These are phyloP conservation scores for Hypselothyrea guttata DNA, from an alignment of 2,888 invertebrate genomes.

Conservation along the genomic window DNA sequence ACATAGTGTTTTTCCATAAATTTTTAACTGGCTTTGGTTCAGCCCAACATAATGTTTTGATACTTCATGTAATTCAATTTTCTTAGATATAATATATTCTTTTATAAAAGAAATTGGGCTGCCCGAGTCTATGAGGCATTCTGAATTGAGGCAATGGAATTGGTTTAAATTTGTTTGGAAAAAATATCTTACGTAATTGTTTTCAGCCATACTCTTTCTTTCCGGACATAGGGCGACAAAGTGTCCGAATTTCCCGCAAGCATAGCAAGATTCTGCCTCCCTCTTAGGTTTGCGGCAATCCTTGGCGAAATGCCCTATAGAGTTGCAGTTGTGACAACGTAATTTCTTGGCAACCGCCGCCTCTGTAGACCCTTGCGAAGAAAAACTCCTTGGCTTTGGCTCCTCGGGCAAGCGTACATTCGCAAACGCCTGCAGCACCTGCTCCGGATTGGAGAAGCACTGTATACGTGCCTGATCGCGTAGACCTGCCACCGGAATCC, in stretches of 20 bases:
- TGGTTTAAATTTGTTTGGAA: too few relatives aligned
- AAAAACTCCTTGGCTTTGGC: too few relatives aligned
- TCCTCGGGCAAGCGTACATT: not conserved
- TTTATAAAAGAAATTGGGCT: conserved; percentile 8
- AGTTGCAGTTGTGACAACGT: not conserved
- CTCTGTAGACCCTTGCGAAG: too few relatives aligned
- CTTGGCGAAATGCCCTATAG: not conserved
- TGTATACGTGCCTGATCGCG: not conserved
- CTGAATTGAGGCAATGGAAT: too few relatives aligned
- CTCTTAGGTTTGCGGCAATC: not conserved
- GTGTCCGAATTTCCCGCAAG: not conserved
- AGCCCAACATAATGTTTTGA: not conserved
- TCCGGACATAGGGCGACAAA: not conserved
- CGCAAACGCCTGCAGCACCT: not conserved
- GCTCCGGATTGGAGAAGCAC: not conserved
- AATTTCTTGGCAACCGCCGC: not conserved
- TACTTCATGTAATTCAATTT: not conserved
- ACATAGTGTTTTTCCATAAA: not conserved
- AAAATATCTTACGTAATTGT: conserved; percentile 4
- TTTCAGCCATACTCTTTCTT: not conserved
- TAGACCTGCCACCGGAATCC: not conserved
- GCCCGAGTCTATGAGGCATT: conserved; percentile 5
- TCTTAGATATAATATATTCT: too few relatives aligned
- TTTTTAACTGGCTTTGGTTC: not conserved
- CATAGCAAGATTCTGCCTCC: too few relatives aligned